Percentiles rank a stretch among this genome's conserved stretches.
Conservation (phyloP, 2,888 invertebrate genomes). For the Quadroppia sp. region DNA sequence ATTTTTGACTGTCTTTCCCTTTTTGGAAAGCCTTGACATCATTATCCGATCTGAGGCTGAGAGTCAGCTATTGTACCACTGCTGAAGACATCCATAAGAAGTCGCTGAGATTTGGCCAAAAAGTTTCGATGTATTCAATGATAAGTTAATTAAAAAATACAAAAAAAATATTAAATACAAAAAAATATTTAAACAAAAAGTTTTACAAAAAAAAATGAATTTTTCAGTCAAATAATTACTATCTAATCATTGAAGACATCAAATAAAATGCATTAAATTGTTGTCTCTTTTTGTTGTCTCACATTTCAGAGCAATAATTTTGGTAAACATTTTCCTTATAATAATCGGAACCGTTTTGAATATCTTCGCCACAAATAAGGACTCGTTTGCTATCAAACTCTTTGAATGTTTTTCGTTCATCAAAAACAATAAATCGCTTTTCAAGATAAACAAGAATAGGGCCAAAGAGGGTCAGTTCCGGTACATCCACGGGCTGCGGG, state of each 20-base stretch:
- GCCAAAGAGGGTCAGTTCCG: conserved; percentile 33
- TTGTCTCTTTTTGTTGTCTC: not conserved
- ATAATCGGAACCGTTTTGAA: conserved; percentile 34
- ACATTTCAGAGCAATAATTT: conserved; percentile 8
- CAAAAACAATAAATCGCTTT: conserved; percentile 28
- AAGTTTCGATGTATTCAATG: conserved; percentile 23
- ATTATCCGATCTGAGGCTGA: conserved; percentile 9
- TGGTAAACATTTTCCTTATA: not conserved
- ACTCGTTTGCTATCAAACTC: not conserved
- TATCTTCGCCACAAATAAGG: not conserved
- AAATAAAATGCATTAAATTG: too few species aligned
- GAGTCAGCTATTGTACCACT: not conserved
- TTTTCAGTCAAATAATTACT: too few species aligned
- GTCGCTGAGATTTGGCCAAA: conserved; percentile 29
- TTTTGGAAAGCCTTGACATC: conserved; percentile 22
- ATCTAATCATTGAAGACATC: too few species aligned
- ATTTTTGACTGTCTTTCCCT: not conserved
- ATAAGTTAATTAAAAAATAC: not conserved
- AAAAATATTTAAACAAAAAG: too few species aligned
- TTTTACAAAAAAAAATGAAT: too few species aligned
- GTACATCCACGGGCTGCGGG: conserved; percentile 37
- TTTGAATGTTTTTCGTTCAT: conserved; percentile 28
- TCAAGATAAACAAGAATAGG: conserved; percentile 27
- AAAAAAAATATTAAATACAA: too few species aligned
- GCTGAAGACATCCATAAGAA: not conserved